phyloP scores from a whole-genome alignment of 2,797 vertebrate genomes.

The Dromococcyx pavoninus region DNA sequence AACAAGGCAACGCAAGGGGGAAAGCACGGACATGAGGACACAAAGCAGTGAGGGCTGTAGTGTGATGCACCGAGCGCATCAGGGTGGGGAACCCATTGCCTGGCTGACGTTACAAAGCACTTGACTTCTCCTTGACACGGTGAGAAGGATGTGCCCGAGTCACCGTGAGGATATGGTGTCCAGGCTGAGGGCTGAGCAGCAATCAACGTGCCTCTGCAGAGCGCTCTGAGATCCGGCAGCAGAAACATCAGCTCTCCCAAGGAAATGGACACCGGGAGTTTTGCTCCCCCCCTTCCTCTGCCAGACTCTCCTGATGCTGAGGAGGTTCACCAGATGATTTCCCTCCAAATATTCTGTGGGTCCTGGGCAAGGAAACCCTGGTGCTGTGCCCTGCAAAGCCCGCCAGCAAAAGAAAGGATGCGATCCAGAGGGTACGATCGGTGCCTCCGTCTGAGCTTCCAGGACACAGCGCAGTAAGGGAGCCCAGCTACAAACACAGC shows the following conservation, averaged over 20 bases:
- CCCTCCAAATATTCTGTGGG: not conserved
- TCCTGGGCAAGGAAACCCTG: not conserved
- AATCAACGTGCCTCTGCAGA: not conserved
- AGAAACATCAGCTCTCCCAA: not conserved
- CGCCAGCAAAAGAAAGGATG: not conserved
- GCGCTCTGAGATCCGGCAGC: not conserved
- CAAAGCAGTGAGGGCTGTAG: rapidly evolving
- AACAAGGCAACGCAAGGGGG: rapidly evolving
- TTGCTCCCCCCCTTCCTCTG: not conserved
- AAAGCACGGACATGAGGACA: rapidly evolving
- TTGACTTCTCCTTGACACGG: not conserved
- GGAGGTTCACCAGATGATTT: not conserved
- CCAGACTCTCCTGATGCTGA: not conserved
- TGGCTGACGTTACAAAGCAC: rapidly evolving
- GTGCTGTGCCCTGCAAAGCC: not conserved
- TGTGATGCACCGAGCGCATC: rapidly evolving
- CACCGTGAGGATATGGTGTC: not conserved
- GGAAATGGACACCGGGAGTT: not conserved
- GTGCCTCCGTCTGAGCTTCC: not conserved
- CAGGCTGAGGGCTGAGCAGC: not conserved
- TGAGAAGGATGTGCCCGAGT: not conserved
- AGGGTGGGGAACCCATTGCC: not conserved
- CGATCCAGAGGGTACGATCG: not conserved
- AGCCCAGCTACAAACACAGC: not conserved
- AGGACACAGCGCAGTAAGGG: not conserved